Conservation (phyloP, 35 echinoderm and acorn worm genomes). For the Patiria miniata region DNA sequence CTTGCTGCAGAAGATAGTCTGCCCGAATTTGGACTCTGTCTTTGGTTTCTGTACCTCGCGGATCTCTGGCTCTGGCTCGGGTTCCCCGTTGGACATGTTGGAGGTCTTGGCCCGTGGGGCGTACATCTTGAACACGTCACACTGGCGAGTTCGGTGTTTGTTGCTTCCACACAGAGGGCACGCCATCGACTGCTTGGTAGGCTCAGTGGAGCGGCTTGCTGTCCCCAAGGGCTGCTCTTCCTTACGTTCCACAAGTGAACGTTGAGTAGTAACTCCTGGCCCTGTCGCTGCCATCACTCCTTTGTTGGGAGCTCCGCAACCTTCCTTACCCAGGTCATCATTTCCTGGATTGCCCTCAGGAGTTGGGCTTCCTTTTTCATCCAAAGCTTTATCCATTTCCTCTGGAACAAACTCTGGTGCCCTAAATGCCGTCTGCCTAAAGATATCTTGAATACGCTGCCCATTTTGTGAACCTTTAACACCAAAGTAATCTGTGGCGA, state of each 20-base stretch:
- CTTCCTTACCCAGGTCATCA: not conserved
- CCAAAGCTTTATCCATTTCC: not conserved
- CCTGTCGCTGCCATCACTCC: not conserved
- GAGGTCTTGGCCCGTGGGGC: not conserved
- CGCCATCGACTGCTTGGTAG: not conserved
- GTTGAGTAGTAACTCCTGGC: not conserved
- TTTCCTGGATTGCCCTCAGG: not conserved
- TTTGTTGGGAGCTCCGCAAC: not conserved
- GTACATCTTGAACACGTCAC: conserved; percentile 15
- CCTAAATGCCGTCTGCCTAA: not conserved
- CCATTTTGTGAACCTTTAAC: too few species aligned
- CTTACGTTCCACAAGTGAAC: not conserved
- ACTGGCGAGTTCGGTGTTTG: conserved; percentile 2
- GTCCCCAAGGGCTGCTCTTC: not conserved
- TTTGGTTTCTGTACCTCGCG: not conserved
- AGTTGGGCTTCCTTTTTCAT: not conserved
- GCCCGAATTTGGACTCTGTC: not conserved
- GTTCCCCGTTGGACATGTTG: not conserved
- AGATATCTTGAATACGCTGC: too few species aligned
- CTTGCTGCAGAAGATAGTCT: conserved; percentile 9
- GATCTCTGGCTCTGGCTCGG: not conserved
- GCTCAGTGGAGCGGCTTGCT: not conserved
- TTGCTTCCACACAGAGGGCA: conserved; percentile 25
- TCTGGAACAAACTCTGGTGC: not conserved
- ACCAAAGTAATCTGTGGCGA: too few species aligned